Evolutionary conservation across 2,888 invertebrate genomes (phyloP).

Genomic region (Lymantria dispar): DNA sequence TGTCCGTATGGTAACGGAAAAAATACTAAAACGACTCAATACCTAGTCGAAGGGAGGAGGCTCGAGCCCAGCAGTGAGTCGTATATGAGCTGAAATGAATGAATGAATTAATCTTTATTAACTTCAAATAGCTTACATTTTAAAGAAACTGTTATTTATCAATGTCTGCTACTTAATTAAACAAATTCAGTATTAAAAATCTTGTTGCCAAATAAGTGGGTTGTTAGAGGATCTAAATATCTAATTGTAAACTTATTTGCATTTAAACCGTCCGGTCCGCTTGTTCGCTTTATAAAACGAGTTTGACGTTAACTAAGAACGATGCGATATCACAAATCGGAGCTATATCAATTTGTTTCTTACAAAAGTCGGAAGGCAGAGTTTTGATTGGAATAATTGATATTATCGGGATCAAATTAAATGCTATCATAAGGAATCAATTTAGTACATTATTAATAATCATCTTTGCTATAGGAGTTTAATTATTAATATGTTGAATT

Average conservation of each 20-base stretch:
- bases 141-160: slow-evolving; percentile 19
- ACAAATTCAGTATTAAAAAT: slow-evolving; percentile 46
- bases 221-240: slow-evolving; percentile 55
- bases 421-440: slow-evolving; percentile 13
- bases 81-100: too few species aligned
- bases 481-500: neutral
- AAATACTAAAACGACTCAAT: too few species aligned
- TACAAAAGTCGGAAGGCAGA: slow-evolving; percentile 22
- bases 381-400: slow-evolving; percentile 35
- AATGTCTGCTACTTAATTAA: slow-evolving; percentile 44
- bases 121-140: too few species aligned
- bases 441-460: neutral
- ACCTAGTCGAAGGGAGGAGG: too few species aligned
- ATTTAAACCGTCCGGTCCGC: slow-evolving; percentile 54
- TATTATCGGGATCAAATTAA: slow-evolving; percentile 28
- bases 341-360: slow-evolving; percentile 38
- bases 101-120: too few species aligned
- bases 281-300: slow-evolving; percentile 36
- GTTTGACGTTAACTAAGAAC: slow-evolving; percentile 37
- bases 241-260: slow-evolving; percentile 64
- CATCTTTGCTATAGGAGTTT: too few species aligned
- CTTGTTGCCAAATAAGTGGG: slow-evolving; percentile 50
- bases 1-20: too few species aligned
- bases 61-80: too few species aligned
- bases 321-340: slow-evolving; percentile 33